Percentiles rank a stretch among this genome's conserved stretches.
These are phyloP conservation scores for Drosophila pectinifera DNA, from an alignment of 1,140 invertebrate genomes.

Conservation along the genomic window DNA sequence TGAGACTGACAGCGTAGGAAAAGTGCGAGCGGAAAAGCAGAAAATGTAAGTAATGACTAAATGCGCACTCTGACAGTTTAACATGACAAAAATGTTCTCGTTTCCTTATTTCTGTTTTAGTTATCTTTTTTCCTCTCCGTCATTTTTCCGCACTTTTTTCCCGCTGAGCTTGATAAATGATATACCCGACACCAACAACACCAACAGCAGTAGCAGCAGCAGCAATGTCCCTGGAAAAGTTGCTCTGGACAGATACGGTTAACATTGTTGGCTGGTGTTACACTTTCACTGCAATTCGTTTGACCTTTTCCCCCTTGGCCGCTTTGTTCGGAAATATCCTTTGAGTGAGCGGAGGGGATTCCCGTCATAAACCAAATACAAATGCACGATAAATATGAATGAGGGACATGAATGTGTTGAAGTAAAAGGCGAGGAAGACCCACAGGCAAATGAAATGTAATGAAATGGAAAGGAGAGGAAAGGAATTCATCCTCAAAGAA, in stretches of 20 bases:
- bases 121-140: constrained; percentile 30
- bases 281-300: constrained; percentile 62
- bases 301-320: constrained; percentile 23
- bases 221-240: constrained; percentile 43
- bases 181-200: constrained; percentile 46
- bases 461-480: constrained; percentile 65
- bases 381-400: constrained; percentile 70
- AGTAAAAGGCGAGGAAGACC: constrained; percentile 44
- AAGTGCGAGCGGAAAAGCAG: constrained; percentile 27
- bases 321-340: constrained; percentile 46
- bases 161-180: constrained; percentile 80
- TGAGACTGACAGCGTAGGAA: constrained; percentile 56
- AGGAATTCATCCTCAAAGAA: constrained; percentile 33
- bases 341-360: constrained; percentile 68
- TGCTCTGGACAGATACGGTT: constrained; percentile 58
- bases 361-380: constrained; percentile 71
- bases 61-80: constrained; percentile 82
- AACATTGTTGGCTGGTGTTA: constrained; percentile 45
- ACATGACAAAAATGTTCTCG: constrained; percentile 79
- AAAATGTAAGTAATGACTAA: constrained; percentile 83
- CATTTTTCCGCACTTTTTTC: constrained; percentile 15
- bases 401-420: constrained; percentile 52
- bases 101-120: constrained; percentile 65
- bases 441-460: constrained; percentile 49
- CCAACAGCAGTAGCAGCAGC: no score